Conservation (phyloP, 1,140 invertebrate genomes). For the Carposina sasakii region DNA sequence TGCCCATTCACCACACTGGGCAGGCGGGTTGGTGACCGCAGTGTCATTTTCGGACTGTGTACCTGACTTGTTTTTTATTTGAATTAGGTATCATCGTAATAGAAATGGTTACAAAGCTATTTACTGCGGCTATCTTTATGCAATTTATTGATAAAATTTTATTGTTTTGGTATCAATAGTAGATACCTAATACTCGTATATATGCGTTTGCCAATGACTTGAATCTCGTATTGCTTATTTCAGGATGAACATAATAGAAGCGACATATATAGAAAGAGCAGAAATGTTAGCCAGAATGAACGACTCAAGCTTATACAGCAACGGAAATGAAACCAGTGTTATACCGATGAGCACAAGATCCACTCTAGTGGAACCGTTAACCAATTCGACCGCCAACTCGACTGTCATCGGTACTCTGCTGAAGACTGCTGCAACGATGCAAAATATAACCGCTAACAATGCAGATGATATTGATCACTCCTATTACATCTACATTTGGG, state of each 20-base stretch:
- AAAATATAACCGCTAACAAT: constrained; percentile 25
- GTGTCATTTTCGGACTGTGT: too few relatives aligned
- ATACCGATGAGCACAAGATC: constrained; percentile 5
- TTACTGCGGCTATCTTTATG: too few relatives aligned
- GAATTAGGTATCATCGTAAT: too few relatives aligned
- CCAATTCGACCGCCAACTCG: constrained; percentile 1
- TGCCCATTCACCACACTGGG: too few relatives aligned
- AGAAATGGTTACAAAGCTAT: too few relatives aligned
- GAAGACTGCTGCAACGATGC: constrained; percentile 37
- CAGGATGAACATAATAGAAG: constrained; percentile 59
- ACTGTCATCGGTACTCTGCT: constrained; percentile 42
- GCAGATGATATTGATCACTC: constrained; percentile 35
- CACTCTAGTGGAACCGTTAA: neutral
- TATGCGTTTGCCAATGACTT: too few relatives aligned
- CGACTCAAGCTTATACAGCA: constrained; percentile 13
- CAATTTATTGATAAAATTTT: too few relatives aligned
- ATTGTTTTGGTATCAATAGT: too few relatives aligned
- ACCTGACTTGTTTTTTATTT: too few relatives aligned
- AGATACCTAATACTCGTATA: too few relatives aligned
- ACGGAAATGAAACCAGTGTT: constrained; percentile 14
- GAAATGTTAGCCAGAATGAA: neutral
- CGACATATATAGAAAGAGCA: constrained; percentile 6
- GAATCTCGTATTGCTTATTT: constrained; percentile 27
- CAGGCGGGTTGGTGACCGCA: too few relatives aligned
- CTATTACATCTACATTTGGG: constrained; percentile 75